A percentile compares a stretch with the other conserved stretches of the same genome.
phyloP scores from a whole-genome alignment of 2,888 invertebrate genomes.

The Ariolimax columbianus region DNA sequence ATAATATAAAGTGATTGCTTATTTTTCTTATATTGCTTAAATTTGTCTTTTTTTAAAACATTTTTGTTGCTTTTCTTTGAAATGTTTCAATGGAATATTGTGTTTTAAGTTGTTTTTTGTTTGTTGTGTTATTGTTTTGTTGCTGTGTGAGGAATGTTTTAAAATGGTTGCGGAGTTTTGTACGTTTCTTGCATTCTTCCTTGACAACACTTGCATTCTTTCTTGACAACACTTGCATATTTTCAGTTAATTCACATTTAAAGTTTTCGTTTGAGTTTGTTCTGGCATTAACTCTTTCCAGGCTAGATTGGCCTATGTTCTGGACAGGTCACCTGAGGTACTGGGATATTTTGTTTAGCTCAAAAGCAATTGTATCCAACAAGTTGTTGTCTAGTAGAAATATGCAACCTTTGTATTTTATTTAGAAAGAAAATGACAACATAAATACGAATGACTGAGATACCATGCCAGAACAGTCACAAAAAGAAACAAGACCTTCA shows the following conservation, averaged over 20 bases:
- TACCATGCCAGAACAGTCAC: too few species aligned
- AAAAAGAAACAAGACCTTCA: too few species aligned
- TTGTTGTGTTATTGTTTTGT: neutral
- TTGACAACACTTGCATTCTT: neutral
- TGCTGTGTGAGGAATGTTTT: neutral
- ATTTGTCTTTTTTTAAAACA: neutral
- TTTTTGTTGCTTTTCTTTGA: neutral
- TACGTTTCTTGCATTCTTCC: neutral
- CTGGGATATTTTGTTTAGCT: slow-evolving; percentile 6
- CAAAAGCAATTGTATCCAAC: neutral
- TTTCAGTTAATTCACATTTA: neutral
- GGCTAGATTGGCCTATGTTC: slow-evolving; percentile 51
- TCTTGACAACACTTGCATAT: neutral
- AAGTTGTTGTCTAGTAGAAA: neutral
- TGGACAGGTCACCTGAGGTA: slow-evolving; percentile 53
- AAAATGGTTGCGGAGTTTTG: neutral
- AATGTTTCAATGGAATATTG: neutral
- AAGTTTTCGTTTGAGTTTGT: neutral
- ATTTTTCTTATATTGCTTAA: neutral
- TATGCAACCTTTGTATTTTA: slow-evolving; percentile 10
- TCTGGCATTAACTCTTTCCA: slow-evolving; percentile 29
- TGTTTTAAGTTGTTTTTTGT: neutral
- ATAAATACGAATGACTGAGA: too few species aligned
- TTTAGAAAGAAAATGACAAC: too few species aligned
- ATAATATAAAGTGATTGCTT: neutral